These are phyloP conservation scores for Leptopilina syphax DNA, from an alignment of 2,888 invertebrate genomes.

Conservation along the genomic window DNA sequence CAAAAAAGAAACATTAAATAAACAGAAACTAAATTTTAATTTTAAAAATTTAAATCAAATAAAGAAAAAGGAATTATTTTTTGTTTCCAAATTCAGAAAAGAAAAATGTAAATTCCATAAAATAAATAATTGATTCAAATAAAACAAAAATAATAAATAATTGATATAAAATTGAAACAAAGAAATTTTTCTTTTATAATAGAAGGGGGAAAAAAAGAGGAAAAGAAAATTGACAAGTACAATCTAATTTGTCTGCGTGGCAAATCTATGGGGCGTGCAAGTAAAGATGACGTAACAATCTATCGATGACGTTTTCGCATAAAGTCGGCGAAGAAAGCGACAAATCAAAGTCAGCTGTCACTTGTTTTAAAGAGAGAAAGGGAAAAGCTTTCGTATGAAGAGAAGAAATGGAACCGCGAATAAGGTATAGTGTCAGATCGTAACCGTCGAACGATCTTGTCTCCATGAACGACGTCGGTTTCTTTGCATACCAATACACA, in stretches of 20 bases:
- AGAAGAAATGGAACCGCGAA: neutral
- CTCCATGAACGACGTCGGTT: conserved; percentile 57
- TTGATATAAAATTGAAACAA: neutral
- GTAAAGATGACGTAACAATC: conserved; percentile 7
- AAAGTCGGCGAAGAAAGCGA: conserved; percentile 12
- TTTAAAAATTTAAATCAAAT: too few relatives aligned
- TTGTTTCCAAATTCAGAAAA: too few relatives aligned
- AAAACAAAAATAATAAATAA: too few relatives aligned
- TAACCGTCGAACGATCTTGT: conserved; percentile 56
- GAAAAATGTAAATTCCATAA: too few relatives aligned
- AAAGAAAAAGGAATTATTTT: too few relatives aligned
- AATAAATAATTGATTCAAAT: too few relatives aligned
- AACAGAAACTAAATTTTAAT: too few relatives aligned
- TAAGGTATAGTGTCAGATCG: conserved; percentile 45
- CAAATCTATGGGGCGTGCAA: neutral
- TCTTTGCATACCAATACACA: conserved; percentile 62
- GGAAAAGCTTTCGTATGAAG: conserved; percentile 19
- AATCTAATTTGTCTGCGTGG: neutral
- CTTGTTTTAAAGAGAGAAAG: neutral
- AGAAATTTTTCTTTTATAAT: neutral
- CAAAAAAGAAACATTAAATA: too few relatives aligned
- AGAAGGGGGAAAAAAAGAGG: neutral
- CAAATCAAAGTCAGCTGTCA: conserved; percentile 36
- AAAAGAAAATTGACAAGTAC: neutral
- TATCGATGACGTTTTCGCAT: neutral